A percentile compares a stretch with the other conserved stretches of the same genome.
Conservation (phyloP, 2,888 invertebrate genomes). For the Noctuana brunneofusca region DNA sequence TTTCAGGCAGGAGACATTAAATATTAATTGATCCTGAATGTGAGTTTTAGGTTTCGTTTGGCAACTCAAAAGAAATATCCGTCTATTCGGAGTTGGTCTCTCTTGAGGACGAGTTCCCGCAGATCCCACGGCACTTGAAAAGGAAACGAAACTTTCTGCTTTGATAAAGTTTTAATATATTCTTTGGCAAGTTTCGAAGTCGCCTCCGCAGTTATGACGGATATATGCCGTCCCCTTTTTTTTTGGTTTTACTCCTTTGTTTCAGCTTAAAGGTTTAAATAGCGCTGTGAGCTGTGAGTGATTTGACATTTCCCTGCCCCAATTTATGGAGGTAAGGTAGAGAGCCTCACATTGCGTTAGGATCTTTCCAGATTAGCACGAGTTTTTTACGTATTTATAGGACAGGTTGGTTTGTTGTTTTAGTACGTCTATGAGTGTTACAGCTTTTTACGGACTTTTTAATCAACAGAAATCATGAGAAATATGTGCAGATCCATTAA, state of each 20-base stretch:
- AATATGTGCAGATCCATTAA: too few species aligned
- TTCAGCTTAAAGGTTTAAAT: conserved; percentile 50
- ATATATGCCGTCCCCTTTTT: conserved; percentile 50
- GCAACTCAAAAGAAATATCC: conserved; percentile 41
- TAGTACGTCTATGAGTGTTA: neutral
- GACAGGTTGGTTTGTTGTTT: neutral
- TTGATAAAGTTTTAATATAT: conserved; percentile 83
- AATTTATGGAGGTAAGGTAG: conserved; percentile 4
- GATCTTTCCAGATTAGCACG: neutral
- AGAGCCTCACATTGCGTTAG: neutral
- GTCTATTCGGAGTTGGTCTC: conserved; percentile 43
- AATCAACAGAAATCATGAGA: too few species aligned
- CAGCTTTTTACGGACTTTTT: too few species aligned
- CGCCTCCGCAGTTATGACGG: conserved; percentile 68
- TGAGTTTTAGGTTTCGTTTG: conserved; percentile 39
- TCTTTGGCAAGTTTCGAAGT: conserved; percentile 74
- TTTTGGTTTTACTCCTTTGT: conserved; percentile 36
- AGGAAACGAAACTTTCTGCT: conserved; percentile 77
- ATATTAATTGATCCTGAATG: conserved; percentile 52
- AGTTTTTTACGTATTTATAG: neutral
- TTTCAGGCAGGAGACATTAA: conserved; percentile 40
- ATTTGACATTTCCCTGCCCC: conserved; percentile 28
- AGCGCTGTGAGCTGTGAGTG: conserved; percentile 23
- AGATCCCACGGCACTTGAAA: conserved; percentile 53
- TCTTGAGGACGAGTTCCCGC: conserved; percentile 44